These are phyloP conservation scores for Zygaena filipendulae DNA, from an alignment of 2,888 invertebrate genomes.

Conservation along the genomic window DNA sequence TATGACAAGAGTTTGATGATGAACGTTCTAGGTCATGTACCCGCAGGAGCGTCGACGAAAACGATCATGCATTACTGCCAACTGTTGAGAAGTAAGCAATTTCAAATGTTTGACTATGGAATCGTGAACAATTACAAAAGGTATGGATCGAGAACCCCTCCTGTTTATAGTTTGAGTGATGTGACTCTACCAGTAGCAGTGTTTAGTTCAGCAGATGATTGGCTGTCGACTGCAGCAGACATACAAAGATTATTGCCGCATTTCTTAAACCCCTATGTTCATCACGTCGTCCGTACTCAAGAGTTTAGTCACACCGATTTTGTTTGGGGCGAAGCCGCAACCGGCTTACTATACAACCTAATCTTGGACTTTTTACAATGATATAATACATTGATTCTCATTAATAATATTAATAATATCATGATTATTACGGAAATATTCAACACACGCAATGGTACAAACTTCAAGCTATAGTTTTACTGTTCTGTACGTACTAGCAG, in stretches of 20 bases:
- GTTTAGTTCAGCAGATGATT: constrained; percentile 38
- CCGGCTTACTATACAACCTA: constrained; percentile 28
- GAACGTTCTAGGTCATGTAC: constrained; percentile 33
- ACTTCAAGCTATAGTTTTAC: too few species aligned
- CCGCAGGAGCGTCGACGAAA: constrained; percentile 41
- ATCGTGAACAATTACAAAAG: constrained; percentile 23
- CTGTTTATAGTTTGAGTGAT: constrained; percentile 22
- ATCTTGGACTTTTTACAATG: constrained; percentile 28
- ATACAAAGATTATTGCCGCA: constrained; percentile 32
- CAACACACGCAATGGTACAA: too few species aligned
- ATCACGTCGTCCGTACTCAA: constrained; percentile 29
- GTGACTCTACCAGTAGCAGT: constrained; percentile 35
- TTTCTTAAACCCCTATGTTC: constrained; percentile 34
- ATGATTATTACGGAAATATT: too few species aligned
- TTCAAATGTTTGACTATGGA: constrained; percentile 31
- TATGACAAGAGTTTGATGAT: constrained; percentile 26
- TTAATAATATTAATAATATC: too few species aligned
- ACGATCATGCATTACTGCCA: constrained; percentile 44
- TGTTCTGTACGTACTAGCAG: too few species aligned
- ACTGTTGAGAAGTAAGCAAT: constrained; percentile 30
- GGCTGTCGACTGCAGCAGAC: constrained; percentile 32
- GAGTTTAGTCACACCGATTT: constrained; percentile 41
- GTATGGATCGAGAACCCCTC: constrained; percentile 20
- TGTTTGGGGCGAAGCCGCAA: constrained; percentile 32
- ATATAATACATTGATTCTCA: too few species aligned